phyloP scores from a whole-genome alignment of 2,113 vertebrate species.

The Petrocephalus zakoni region DNA sequence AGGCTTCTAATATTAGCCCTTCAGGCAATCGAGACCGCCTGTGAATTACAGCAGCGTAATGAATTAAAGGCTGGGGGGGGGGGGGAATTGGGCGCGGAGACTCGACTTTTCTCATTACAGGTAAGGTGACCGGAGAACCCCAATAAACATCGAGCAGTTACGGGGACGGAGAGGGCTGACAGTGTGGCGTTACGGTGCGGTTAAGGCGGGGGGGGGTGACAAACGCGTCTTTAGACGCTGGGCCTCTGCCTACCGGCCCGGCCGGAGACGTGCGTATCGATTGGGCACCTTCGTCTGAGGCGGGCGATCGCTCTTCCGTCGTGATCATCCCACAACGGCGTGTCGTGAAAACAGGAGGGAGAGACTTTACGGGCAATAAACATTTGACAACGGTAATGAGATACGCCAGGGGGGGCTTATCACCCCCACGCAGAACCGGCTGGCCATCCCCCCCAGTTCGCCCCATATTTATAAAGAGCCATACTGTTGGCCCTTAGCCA shows the following conservation, averaged over 20 bases:
- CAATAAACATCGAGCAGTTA: neutral
- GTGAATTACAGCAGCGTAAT: neutral
- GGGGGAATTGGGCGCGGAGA: neutral
- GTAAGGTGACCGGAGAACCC: neutral
- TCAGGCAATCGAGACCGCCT: neutral
- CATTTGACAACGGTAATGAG: neutral
- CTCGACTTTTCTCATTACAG: neutral
- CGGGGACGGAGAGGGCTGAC: neutral
- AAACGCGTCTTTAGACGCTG: neutral
- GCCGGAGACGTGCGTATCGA: neutral
- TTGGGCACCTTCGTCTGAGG: neutral
- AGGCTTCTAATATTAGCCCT: neutral
- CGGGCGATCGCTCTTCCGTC: neutral
- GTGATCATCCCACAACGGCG: neutral
- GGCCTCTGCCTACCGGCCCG: neutral
- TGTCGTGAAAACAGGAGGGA: neutral
- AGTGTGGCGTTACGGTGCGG: neutral
- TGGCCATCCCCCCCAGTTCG: neutral
- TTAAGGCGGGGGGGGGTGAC: neutral
- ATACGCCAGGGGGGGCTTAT: conserved; percentile 15
- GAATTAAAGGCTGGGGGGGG: neutral
- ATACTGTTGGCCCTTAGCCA: conserved; percentile 11
- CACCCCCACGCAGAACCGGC: neutral
- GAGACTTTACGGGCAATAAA: conserved; percentile 9
- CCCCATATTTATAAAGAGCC: neutral